Percentiles rank a stretch among this genome's conserved stretches.
phyloP scores from a whole-genome alignment of 2,888 invertebrate genomes.

The Dicroscelio sp. region DNA sequence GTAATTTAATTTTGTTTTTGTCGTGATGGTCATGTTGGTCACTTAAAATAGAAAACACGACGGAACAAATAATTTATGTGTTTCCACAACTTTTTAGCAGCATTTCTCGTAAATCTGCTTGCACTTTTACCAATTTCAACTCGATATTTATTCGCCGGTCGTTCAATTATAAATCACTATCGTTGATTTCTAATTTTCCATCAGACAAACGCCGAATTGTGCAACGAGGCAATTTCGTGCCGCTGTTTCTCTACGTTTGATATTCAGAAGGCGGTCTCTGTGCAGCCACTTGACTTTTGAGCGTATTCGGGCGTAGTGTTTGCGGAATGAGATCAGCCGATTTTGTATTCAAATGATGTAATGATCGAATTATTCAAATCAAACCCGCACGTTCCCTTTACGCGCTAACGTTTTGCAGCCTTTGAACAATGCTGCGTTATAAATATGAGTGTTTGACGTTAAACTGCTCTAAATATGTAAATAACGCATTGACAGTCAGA shows the following conservation, averaged over 20 bases:
- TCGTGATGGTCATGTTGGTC: too few species aligned
- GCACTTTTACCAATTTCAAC: too few species aligned
- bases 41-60: too few species aligned
- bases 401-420: not conserved
- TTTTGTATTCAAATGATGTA: constrained; percentile 45
- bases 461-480: constrained; percentile 24
- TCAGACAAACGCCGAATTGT: not conserved
- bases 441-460: not conserved
- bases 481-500: constrained; percentile 20
- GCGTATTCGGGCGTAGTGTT: constrained; percentile 13
- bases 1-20: too few species aligned
- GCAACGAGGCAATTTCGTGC: constrained; percentile 5
- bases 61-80: too few species aligned
- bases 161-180: too few species aligned
- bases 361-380: constrained; percentile 51
- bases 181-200: not conserved
- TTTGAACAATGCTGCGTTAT: constrained; percentile 2
- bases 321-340: constrained; percentile 45
- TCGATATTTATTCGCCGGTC: too few species aligned
- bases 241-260: not conserved
- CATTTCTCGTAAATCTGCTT: too few species aligned
- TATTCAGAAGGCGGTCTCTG: not conserved
- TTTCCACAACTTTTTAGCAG: too few species aligned
- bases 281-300: not conserved
- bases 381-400: not conserved